Percentiles rank a stretch among this genome's conserved stretches.
Evolutionary conservation across 2,888 invertebrate species (phyloP).

Genomic region (Sericinus montela): DNA sequence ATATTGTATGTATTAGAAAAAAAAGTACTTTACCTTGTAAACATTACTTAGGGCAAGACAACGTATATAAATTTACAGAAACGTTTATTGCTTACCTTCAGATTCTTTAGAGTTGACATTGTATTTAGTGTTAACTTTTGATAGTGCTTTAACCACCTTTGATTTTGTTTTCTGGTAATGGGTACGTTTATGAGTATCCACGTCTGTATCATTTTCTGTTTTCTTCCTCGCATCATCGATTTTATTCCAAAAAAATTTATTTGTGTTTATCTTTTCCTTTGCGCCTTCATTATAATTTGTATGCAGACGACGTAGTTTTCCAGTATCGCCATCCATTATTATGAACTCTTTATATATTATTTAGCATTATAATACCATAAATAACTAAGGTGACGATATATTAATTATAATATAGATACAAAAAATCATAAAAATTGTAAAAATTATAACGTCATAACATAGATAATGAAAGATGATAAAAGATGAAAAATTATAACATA

Average conservation of each 20-base stretch:
- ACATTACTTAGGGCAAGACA: too few species aligned
- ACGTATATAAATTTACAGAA: too few species aligned
- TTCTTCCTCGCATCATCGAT: background rate
- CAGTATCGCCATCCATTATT: conserved; percentile 16
- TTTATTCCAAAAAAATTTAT: background rate
- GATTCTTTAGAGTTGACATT: background rate
- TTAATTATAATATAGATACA: conserved; percentile 2
- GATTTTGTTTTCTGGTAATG: background rate
- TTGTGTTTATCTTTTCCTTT: background rate
- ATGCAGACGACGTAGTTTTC: background rate
- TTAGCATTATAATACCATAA: background rate
- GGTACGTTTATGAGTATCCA: background rate
- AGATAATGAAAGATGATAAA: background rate
- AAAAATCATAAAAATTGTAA: background rate
- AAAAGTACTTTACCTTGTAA: too few species aligned
- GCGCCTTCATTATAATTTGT: background rate
- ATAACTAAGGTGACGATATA: background rate
- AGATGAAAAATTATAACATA: too few species aligned
- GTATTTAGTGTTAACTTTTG: background rate
- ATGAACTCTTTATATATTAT: background rate
- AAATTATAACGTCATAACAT: background rate
- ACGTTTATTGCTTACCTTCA: background rate
- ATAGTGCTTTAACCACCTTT: background rate
- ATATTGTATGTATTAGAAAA: too few species aligned
- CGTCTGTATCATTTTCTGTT: background rate